Percentiles rank a stretch among this genome's conserved stretches.
phyloP scores from a whole-genome alignment of 2,797 vertebrate species.

The Spizella passerina region DNA sequence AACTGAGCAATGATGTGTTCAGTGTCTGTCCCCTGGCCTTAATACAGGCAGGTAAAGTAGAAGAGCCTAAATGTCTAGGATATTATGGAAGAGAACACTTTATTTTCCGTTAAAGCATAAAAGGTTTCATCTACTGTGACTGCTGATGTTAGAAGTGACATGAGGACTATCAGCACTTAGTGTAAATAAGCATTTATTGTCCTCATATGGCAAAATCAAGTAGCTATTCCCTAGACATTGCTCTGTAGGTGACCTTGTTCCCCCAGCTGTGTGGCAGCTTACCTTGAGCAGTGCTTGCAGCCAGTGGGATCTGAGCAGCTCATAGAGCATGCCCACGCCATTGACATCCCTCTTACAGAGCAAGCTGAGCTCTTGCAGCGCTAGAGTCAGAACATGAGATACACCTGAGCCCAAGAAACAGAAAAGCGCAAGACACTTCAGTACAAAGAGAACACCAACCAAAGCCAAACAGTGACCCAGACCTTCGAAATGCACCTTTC shows the following conservation, averaged over 20 bases:
- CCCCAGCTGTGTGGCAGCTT: background rate
- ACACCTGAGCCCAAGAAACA: constrained; percentile 77
- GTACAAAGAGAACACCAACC: background rate
- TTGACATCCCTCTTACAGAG: constrained; percentile 84
- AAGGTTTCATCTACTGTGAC: background rate
- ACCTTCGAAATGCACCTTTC: background rate
- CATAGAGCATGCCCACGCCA: constrained; percentile 83
- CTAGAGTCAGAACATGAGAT: constrained; percentile 84
- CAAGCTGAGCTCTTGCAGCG: constrained; percentile 84
- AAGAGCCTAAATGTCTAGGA: background rate
- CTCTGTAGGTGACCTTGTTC: background rate
- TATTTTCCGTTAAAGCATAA: background rate
- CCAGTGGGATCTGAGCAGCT: constrained; percentile 88
- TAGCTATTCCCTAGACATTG: background rate
- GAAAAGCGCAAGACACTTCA: constrained; percentile 51
- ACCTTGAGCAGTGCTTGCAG: constrained; percentile 94
- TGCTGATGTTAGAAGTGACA: background rate
- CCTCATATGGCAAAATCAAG: background rate
- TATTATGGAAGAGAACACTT: background rate
- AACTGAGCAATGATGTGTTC: background rate
- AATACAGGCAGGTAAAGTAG: fast-evolving
- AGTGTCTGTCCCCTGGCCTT: background rate
- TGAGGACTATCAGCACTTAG: background rate
- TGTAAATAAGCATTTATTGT: background rate
- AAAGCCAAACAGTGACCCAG: constrained; percentile 21